phyloP scores from a whole-genome alignment of 2,797 vertebrate genomes.

The Thaleichthys pacificus region DNA sequence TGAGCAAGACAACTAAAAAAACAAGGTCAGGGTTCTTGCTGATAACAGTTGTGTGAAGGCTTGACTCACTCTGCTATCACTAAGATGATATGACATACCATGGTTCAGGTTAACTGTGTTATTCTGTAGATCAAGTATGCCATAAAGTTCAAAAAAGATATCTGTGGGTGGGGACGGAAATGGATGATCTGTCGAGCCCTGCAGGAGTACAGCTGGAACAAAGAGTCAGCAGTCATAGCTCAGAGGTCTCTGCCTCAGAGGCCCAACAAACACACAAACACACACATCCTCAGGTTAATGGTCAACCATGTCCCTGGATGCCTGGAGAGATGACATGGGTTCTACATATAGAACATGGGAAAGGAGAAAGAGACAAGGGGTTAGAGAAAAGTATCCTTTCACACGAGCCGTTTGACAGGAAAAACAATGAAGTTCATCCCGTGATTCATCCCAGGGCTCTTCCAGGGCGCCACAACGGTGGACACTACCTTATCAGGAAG shows the following conservation, averaged over 20 bases:
- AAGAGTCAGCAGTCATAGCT: constrained; percentile 4
- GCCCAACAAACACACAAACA: constrained; percentile 33
- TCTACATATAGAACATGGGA: constrained; percentile 68
- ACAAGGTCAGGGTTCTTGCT: constrained; percentile 50
- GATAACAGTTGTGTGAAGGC: constrained; percentile 41
- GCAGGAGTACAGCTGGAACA: not conserved
- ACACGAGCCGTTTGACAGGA: constrained; percentile 53
- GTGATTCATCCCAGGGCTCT: constrained; percentile 66
- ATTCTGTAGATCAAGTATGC: not conserved
- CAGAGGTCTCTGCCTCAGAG: constrained; percentile 31
- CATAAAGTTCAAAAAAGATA: not conserved
- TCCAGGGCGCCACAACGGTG: constrained; percentile 58
- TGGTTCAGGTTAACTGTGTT: not conserved
- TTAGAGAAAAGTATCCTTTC: constrained; percentile 51
- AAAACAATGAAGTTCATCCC: constrained; percentile 73
- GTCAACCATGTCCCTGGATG: constrained; percentile 49
- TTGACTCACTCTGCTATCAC: constrained; percentile 7
- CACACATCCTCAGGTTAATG: constrained; percentile 50
- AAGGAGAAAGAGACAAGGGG: constrained; percentile 50
- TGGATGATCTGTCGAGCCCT: not conserved
- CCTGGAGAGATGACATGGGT: constrained; percentile 38
- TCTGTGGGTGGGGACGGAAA: not conserved
- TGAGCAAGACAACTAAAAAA: constrained; percentile 45
- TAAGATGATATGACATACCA: not conserved
- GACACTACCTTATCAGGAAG: constrained; percentile 50